Percentiles rank a stretch among this genome's conserved stretches.
These are phyloP conservation scores for Thyatira batis DNA, from an alignment of 2,888 invertebrate species.

Conservation along the genomic window DNA sequence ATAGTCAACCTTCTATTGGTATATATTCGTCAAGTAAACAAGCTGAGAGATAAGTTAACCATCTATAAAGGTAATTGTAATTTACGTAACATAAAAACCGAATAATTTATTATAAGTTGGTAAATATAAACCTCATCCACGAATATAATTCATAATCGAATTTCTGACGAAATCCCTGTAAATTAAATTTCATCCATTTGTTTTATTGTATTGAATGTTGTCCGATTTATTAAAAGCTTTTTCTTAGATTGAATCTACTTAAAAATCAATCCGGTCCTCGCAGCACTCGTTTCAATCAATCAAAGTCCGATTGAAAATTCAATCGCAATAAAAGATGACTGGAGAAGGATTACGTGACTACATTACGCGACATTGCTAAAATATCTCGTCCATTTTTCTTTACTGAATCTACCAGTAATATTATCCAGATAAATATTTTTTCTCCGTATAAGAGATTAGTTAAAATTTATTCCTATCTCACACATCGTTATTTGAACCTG, in stretches of 20 bases:
- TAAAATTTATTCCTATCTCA: neutral
- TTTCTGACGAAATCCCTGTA: conserved; percentile 56
- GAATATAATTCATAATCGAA: conserved; percentile 48
- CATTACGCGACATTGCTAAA: conserved; percentile 55
- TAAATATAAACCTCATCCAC: conserved; percentile 33
- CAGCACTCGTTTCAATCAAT: conserved; percentile 74
- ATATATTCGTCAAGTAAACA: too few species aligned
- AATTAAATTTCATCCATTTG: conserved; percentile 62
- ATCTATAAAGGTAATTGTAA: too few species aligned
- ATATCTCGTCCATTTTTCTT: conserved; percentile 15
- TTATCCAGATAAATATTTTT: neutral
- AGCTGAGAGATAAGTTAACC: too few species aligned
- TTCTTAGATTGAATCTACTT: conserved; percentile 67
- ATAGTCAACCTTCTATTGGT: too few species aligned
- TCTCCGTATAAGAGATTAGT: neutral
- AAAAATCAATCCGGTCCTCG: conserved; percentile 66
- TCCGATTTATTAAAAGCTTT: conserved; percentile 68
- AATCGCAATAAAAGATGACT: conserved; percentile 71
- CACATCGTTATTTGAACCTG: conserved; percentile 1
- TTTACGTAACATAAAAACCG: too few species aligned
- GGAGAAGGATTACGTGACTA: conserved; percentile 73
- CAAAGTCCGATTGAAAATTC: conserved; percentile 75
- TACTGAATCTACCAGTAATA: neutral
- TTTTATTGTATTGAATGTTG: conserved; percentile 66
- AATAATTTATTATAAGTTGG: conserved; percentile 32